These are phyloP conservation scores for Chromobotia macracanthus DNA, from an alignment of 2,797 vertebrate species.

Conservation along the genomic window DNA sequence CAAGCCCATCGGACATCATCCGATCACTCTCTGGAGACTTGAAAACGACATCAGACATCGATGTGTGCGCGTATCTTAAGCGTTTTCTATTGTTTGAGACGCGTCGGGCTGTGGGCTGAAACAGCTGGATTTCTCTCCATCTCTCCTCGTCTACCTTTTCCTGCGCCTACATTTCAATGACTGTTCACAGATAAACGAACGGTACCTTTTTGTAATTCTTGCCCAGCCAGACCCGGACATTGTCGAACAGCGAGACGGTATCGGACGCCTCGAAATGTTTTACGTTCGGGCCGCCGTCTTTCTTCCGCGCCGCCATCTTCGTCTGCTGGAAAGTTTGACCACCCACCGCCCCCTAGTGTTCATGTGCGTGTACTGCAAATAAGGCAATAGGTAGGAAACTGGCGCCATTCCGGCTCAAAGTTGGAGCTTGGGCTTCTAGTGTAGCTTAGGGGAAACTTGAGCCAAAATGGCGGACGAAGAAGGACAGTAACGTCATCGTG, in stretches of 20 bases:
- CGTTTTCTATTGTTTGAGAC: conserved; percentile 72
- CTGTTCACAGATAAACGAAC: conserved; percentile 57
- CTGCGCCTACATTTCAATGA: conserved; percentile 57
- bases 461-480: conserved; percentile 51
- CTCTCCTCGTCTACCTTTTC: conserved; percentile 70
- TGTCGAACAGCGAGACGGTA: conserved; percentile 97
- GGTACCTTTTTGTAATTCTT: conserved; percentile 98
- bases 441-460: conserved; percentile 4
- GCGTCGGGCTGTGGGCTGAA: conserved; percentile 64
- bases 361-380: too few relatives aligned
- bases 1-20: conserved; percentile 1
- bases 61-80: neutral
- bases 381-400: conserved; percentile 21
- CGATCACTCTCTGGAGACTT: neutral
- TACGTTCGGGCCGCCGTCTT: conserved; percentile 99
- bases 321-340: conserved; percentile 77
- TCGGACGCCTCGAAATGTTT: conserved; percentile 98
- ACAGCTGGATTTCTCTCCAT: conserved; percentile 70
- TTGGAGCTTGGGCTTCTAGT: too few relatives aligned
- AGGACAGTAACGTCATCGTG: conserved; percentile 8
- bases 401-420: conserved; percentile 56
- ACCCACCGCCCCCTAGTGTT: conserved; percentile 68
- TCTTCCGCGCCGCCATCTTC: conserved; percentile 99
- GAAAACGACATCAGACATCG: neutral
- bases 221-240: conserved; percentile 94